Evolutionary conservation across 2,888 invertebrate genomes (phyloP), one percentile per base, ranked within the genome.

Genomic region (Amphipoea lucens): DNA sequence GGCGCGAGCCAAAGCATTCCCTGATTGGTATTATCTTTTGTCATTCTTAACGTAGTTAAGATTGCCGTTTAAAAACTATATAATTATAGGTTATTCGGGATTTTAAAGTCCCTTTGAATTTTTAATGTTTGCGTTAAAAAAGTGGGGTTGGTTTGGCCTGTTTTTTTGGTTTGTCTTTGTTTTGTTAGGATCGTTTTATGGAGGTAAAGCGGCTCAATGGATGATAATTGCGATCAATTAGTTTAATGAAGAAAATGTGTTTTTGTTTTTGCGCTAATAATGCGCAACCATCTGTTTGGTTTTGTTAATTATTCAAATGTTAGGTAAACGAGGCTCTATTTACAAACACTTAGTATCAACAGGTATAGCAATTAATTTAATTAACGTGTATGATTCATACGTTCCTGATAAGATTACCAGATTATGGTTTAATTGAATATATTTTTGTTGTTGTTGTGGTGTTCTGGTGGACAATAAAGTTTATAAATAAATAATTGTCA

Each of bases 1-100:
- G 93, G 92, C 94, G 92, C 92, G 93, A 88, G 92, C 91, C 90
- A 83, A 87, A 87, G 90, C 87, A 83, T 86, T 83, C 82, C 74
- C 72, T 82, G 84, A 88, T 88, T 83, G 79, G 83, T 83, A 81
- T 85, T 84, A 86, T 88, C 88, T 90, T 91, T 91, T 88, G 88
- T 88, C 85, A 83, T 85, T 88, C 81, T 81, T 85, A 76, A 75
- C 79, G 81, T 82, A 82, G 78, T 89, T 90, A 91, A 92, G 90
- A 89, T 89, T 90, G 89, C 89, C 82, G 89, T 91, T 92, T 87
- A 88, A 88, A 88, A 89, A 88, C 88, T 83, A 87, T 84, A 84
- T 91, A 89, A 91, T 91, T 91, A 90, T 89, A 85, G 88, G 90
- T 84, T 88, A 79, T 79, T 88, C 80, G 77, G 86, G 42, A 65